Evolutionary conservation across 2,888 invertebrate species (phyloP).

Genomic region (Hoplodrina ambigua): DNA sequence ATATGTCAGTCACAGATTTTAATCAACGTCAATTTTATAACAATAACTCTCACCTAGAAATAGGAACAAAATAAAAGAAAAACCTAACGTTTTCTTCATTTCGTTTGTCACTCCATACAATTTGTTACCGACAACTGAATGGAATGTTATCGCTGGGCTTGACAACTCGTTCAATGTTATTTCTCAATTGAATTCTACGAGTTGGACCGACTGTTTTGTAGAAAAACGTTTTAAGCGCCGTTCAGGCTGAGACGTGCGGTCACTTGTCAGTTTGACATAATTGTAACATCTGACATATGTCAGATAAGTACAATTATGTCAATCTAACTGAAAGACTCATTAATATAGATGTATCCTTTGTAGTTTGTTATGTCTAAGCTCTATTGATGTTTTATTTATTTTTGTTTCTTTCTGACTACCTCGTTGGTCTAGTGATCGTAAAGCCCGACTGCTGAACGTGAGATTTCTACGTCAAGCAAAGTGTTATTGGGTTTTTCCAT

Average conservation of each 20-base stretch:
- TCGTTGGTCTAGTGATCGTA: too few species aligned
- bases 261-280: background rate
- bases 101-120: conserved; percentile 12
- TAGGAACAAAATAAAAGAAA: background rate
- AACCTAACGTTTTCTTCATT: conserved; percentile 7
- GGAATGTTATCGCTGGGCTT: conserved; percentile 17
- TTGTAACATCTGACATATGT: background rate
- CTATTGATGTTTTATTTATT: too few species aligned
- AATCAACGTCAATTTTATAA: background rate
- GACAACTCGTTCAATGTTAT: conserved; percentile 38
- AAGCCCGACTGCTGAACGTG: too few species aligned
- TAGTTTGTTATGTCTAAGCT: too few species aligned
- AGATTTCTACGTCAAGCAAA: too few species aligned
- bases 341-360: background rate
- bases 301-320: too few species aligned
- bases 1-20: background rate
- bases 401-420: too few species aligned
- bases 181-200: conserved; percentile 27
- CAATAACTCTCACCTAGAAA: background rate
- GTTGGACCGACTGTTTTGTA: background rate
- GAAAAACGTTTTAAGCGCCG: conserved; percentile 15
- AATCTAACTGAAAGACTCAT: too few species aligned
- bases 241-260: background rate
- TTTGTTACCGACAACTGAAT: conserved; percentile 26
- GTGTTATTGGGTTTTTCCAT: too few species aligned